Conservation (phyloP, 2,888 invertebrate genomes). For the Clepsis dumicolana region DNA sequence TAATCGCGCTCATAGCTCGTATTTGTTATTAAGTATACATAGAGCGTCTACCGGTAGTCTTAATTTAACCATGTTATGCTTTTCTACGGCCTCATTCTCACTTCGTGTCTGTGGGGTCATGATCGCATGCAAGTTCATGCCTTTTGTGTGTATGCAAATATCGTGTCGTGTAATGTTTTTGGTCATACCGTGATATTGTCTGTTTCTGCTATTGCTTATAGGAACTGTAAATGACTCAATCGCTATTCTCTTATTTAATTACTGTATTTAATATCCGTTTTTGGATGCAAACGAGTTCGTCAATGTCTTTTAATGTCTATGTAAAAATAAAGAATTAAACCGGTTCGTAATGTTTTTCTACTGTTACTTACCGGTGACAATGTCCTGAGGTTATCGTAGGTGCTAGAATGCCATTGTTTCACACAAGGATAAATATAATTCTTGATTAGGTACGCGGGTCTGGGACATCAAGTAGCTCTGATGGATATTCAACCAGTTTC, state of each 20-base stretch:
- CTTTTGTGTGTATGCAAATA: background rate
- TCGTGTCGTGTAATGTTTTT: background rate
- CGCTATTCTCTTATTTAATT: background rate
- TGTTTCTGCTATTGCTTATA: too few relatives aligned
- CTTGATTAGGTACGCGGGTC: too few relatives aligned
- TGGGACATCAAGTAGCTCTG: too few relatives aligned
- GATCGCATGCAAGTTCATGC: background rate
- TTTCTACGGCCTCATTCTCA: background rate
- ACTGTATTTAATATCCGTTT: background rate
- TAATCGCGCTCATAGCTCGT: too few relatives aligned
- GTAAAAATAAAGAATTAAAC: background rate
- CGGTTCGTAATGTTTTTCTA: background rate
- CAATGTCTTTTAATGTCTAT: background rate
- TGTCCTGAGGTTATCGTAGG: background rate
- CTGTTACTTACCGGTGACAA: background rate
- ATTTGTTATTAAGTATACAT: too few relatives aligned
- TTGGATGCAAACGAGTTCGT: background rate
- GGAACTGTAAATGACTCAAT: background rate
- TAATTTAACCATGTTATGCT: too few relatives aligned
- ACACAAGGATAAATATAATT: background rate
- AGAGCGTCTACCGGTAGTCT: too few relatives aligned
- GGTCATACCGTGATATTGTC: too few relatives aligned
- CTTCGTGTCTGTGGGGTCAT: background rate
- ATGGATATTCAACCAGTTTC: too few relatives aligned
- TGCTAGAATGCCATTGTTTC: constrained; percentile 3